These are phyloP conservation scores for Falco rusticolus DNA, from an alignment of 2,797 vertebrate genomes.

Conservation along the genomic window DNA sequence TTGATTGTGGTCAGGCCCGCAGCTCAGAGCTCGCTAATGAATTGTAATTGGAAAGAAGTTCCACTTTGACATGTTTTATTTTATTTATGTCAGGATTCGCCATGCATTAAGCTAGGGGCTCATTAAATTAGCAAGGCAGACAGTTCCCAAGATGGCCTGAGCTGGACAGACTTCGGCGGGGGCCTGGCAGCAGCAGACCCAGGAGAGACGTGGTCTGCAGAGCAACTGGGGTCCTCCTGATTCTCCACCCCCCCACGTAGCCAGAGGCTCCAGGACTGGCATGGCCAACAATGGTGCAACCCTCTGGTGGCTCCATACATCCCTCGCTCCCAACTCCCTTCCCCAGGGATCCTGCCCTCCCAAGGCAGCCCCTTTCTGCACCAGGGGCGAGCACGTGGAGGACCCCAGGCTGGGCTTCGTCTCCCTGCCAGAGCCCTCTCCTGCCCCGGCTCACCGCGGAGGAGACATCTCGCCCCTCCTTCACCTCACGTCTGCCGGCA, in stretches of 20 bases:
- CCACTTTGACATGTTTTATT: slow-evolving; percentile 11
- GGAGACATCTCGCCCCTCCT: not conserved
- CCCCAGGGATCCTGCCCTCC: not conserved
- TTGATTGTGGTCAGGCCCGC: not conserved
- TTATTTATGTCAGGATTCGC: slow-evolving; percentile 12
- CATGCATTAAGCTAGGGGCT: slow-evolving; percentile 3
- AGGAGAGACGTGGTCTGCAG: not conserved
- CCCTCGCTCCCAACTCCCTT: not conserved
- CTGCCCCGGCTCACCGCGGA: not conserved
- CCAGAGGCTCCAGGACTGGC: not conserved
- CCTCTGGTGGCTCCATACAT: not conserved
- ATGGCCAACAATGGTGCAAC: not conserved
- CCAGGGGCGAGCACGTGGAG: not conserved
- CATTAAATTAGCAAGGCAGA: not conserved
- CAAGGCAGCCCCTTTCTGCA: too few relatives aligned
- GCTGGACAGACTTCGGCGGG: not conserved
- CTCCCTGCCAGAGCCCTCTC: not conserved
- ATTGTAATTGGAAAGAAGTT: slow-evolving; percentile 4
- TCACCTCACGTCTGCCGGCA: not conserved
- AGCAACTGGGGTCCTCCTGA: not conserved
- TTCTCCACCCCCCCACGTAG: rapidly evolving
- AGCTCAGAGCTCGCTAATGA: not conserved
- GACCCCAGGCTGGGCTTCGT: not conserved
- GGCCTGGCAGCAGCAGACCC: not conserved
- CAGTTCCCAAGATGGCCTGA: not conserved